Percentiles rank a stretch among this genome's conserved stretches.
phyloP scores from a whole-genome alignment of 2,797 vertebrate genomes.

The Alauda arvensis region DNA sequence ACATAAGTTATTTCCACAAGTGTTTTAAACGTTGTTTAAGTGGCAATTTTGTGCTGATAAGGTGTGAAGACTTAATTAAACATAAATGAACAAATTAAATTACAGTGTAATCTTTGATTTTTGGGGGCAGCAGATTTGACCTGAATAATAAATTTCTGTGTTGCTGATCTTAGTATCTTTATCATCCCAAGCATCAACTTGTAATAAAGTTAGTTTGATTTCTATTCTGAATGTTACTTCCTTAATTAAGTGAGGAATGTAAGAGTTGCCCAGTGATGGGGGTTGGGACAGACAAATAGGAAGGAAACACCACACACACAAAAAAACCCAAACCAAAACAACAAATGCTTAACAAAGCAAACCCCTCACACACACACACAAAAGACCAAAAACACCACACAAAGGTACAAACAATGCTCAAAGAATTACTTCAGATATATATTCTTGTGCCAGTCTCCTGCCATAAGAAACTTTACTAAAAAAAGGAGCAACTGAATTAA shows the following conservation, averaged over 20 bases:
- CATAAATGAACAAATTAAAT: background rate
- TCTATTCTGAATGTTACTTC: background rate
- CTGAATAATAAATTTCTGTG: background rate
- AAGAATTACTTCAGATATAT: background rate
- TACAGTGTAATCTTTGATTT: background rate
- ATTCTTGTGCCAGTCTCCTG: background rate
- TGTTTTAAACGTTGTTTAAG: background rate
- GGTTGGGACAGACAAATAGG: background rate
- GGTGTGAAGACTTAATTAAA: background rate
- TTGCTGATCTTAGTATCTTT: background rate
- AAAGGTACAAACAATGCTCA: background rate
- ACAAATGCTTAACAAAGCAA: fast-evolving
- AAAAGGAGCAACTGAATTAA: background rate
- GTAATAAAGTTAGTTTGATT: background rate
- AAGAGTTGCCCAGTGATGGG: background rate
- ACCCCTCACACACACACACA: no score
- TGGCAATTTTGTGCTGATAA: background rate
- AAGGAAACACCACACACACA: background rate
- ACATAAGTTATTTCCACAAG: background rate
- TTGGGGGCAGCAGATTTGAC: background rate
- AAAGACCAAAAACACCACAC: background rate
- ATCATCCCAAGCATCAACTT: background rate
- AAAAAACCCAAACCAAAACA: background rate
- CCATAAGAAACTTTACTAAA: background rate
- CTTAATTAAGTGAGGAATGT: background rate